Evolutionary conservation across 2,888 invertebrate genomes (phyloP), one percentile per base, ranked within the genome.

Genomic region (Ormyrus nitidulus): DNA sequence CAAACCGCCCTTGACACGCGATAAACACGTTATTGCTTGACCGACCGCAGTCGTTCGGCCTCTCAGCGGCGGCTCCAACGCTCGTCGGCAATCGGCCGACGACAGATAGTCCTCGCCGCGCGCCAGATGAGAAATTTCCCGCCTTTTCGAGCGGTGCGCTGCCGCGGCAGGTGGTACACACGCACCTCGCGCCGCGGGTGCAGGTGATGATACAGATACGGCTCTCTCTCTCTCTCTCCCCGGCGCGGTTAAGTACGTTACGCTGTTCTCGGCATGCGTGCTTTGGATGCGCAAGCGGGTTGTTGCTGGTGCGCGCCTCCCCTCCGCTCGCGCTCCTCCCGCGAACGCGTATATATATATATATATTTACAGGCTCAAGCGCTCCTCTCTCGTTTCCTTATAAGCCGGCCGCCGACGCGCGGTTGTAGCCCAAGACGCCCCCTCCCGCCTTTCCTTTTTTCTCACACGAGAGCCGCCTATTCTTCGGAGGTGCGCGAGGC

Each of bases 151-250:
- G 13, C 5, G 11, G 46, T 4, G 70, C 49, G 19, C 8, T 7
- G n/a, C 77, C 81, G 48, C 80, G 83, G 84, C 85, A 85, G 86
- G 86, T 86, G 84, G 83, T 82, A 81, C 83, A 82, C 80, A 79
- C 82, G 73, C 77, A 64, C 66, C 66, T 62, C 77, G 19, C 77
- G 11, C 79, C 71, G 11, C 49, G 59, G n/a, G 62, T 83, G 84
- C 86, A 85, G 85, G 86, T 86, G 85, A 84, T 84, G 82, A 62
- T 69, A 51, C 58, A 58, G 71, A 71, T 77, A 77, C 11, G 64
- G 19, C 51, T 56, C 19, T 44, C 34, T 46, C 9, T 13, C 44
- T 34, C 19, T 44, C 34, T 46, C 8, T 13, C 44, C 34, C 11
- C 13, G 46, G 19, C 49, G 19, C 58, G 11, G 44, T 19, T 64